Conservation (phyloP, 2,797 vertebrate species). For the Benthosema pterotum region DNA sequence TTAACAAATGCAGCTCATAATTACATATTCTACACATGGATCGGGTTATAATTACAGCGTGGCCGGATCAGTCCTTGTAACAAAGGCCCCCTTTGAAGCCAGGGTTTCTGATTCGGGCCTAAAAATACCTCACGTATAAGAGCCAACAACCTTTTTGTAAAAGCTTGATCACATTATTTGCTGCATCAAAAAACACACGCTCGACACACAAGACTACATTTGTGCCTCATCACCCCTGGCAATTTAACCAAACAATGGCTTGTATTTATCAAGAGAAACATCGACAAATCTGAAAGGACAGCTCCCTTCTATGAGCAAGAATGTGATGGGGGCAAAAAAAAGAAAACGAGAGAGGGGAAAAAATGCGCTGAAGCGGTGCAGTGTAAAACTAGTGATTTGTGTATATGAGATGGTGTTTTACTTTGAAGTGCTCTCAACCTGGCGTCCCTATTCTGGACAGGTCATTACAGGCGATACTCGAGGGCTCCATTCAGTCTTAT, state of each 20-base stretch:
- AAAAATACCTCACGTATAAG: constrained; percentile 18
- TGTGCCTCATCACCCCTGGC: constrained; percentile 28
- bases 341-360: neutral
- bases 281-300: constrained; percentile 30
- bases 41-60: constrained; percentile 15
- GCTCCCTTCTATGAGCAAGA: neutral
- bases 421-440: too few relatives aligned
- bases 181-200: neutral
- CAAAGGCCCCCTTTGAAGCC: constrained; percentile 11
- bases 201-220: constrained; percentile 27
- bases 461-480: too few relatives aligned
- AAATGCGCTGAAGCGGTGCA: neutral
- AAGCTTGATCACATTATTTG: constrained; percentile 38
- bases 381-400: too few relatives aligned
- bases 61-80: constrained; percentile 2
- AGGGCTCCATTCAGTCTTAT: too few relatives aligned
- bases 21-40: neutral
- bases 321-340: neutral
- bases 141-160: constrained; percentile 8
- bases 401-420: too few relatives aligned
- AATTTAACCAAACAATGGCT: constrained; percentile 23
- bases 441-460: too few relatives aligned
- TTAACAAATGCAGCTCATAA: neutral
- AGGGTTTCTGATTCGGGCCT: constrained; percentile 14
- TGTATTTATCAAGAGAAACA: constrained; percentile 27